These are phyloP conservation scores for Lamellibrachia columna DNA, from an alignment of 2,888 invertebrate species.

Conservation along the genomic window DNA sequence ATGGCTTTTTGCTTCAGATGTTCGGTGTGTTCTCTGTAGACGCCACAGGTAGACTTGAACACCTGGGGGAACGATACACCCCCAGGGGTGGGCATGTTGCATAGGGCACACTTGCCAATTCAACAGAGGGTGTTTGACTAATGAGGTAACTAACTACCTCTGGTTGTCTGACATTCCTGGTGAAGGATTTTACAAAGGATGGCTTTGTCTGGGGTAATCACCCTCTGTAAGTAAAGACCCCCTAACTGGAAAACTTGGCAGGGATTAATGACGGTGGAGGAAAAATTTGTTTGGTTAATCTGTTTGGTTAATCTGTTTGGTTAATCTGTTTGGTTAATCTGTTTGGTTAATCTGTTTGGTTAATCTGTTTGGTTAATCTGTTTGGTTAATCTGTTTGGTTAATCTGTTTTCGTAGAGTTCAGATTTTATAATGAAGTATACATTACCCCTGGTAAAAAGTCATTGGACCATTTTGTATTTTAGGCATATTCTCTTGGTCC, in stretches of 20 bases:
- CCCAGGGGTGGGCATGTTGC: neutral
- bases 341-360: neutral
- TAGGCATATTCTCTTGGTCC: too few relatives aligned
- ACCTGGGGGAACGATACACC: neutral
- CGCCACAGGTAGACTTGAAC: neutral
- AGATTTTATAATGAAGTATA: too few relatives aligned
- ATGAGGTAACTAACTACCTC: constrained; percentile 11
- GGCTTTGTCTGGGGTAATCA: neutral
- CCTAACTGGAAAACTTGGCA: neutral
- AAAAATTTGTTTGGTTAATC: neutral
- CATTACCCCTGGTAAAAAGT: too few relatives aligned
- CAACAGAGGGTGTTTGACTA: neutral
- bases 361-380: neutral
- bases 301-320: neutral
- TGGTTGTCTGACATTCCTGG: neutral
- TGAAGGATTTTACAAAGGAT: neutral
- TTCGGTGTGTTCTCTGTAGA: neutral
- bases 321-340: neutral
- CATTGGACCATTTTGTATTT: too few relatives aligned
- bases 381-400: neutral
- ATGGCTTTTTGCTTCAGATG: neutral
- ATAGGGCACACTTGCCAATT: neutral
- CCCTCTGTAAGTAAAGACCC: neutral
- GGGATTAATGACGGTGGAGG: neutral
- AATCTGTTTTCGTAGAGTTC: too few relatives aligned